Percentiles rank a stretch among this genome's conserved stretches.
Conservation (phyloP, 2,888 invertebrate genomes). For the Ariolimax columbianus region DNA sequence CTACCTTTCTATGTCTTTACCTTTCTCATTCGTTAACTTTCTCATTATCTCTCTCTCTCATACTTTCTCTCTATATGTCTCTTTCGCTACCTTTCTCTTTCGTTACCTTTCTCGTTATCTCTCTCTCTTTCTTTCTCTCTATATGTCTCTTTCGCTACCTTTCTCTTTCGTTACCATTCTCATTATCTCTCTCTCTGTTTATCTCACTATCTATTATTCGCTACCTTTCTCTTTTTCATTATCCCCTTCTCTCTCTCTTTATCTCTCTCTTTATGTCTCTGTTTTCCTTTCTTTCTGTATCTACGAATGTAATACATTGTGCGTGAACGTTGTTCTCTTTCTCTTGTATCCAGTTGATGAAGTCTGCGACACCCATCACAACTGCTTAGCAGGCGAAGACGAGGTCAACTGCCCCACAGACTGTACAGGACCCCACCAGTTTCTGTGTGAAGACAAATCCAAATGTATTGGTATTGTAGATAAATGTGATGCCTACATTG, state of each 20-base stretch:
- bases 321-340: neutral
- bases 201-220: slow-evolving; percentile 18
- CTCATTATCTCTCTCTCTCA: too few relatives aligned
- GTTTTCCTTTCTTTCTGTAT: slow-evolving; percentile 16
- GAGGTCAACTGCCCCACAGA: slow-evolving; percentile 24
- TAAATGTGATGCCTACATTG: slow-evolving; percentile 26
- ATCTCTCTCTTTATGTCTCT: too few relatives aligned
- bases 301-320: neutral
- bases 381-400: slow-evolving; percentile 7
- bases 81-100: too few relatives aligned
- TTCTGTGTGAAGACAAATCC: neutral
- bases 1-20: too few relatives aligned
- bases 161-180: too few relatives aligned
- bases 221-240: slow-evolving; percentile 21
- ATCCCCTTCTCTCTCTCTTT: too few relatives aligned
- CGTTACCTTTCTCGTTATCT: too few relatives aligned
- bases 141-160: too few relatives aligned
- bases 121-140: too few relatives aligned
- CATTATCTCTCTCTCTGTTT: slow-evolving; percentile 2
- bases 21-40: too few relatives aligned
- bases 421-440: slow-evolving; percentile 19
- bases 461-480: slow-evolving; percentile 37
- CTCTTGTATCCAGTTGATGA: slow-evolving; percentile 4
- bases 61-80: too few relatives aligned
- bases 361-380: slow-evolving; percentile 29